Evolutionary conservation across 1,140 invertebrate genomes (phyloP).

Genomic region (Diachasmimorpha longicaudata): DNA sequence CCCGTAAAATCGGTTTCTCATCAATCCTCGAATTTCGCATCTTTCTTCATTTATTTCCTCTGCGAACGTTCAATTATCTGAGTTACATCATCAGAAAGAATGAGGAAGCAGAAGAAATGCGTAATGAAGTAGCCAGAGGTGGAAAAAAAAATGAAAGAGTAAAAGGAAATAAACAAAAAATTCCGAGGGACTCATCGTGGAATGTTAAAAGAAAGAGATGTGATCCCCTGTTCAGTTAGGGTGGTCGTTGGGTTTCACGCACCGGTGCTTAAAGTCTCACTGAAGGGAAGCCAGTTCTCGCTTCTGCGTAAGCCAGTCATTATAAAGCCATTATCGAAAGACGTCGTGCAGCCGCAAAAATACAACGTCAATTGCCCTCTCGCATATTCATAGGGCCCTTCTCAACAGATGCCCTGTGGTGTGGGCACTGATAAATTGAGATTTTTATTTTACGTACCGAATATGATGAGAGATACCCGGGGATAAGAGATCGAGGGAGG

Average conservation of each 20-base stretch:
- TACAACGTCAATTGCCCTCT: constrained; percentile 26
- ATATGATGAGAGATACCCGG: neutral
- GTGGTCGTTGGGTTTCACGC: constrained; percentile 1
- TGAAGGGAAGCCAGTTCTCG: neutral
- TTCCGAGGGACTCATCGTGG: neutral
- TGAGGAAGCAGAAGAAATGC: neutral
- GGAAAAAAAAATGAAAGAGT: neutral
- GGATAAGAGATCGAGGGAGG: neutral
- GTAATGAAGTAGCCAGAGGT: neutral
- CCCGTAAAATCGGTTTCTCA: too few relatives aligned
- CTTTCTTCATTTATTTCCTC: too few relatives aligned
- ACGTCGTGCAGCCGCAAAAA: constrained; percentile 23
- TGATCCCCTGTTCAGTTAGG: neutral
- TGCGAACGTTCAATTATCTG: too few relatives aligned
- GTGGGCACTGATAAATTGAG: neutral
- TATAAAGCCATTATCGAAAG: constrained; percentile 34
- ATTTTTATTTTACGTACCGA: neutral
- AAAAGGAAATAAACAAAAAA: neutral
- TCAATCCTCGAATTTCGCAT: too few relatives aligned
- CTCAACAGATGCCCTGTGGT: neutral
- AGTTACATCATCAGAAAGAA: neutral
- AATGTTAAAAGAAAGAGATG: neutral
- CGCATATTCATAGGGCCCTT: constrained; percentile 30
- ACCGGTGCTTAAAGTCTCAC: constrained; percentile 1
- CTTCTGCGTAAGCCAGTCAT: constrained; percentile 30